Evolutionary conservation across 2,888 invertebrate genomes (phyloP), one percentile per base, ranked within the genome.

Genomic region (Dione vanillae): DNA sequence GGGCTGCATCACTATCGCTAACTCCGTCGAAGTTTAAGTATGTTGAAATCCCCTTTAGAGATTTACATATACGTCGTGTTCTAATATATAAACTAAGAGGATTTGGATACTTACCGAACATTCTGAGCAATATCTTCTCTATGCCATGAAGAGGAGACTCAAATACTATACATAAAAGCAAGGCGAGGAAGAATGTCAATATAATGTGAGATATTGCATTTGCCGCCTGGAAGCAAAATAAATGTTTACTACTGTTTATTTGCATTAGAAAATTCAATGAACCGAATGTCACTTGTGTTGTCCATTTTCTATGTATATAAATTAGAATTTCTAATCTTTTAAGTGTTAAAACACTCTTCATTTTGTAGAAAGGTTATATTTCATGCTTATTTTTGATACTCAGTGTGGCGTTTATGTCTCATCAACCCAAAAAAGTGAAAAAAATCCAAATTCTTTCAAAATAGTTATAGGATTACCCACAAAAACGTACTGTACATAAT

Each of bases 81-180:
- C 62, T 62, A 47, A 49, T 47, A 62, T 62, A 61, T 52, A 35
- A 51, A 61, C 51, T 67, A 62, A 62, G 35, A 62, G 62, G 62
- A 78, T 61, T 61, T 62, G 19, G 47, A 68, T 61, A 61, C 90
- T 84, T 78, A 92, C 93, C 90, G 80, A 94, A 91, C 78, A 87
- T 88, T 77, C 90, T 87, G 0, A 96, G 86, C n/a, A 96, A 87
- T 73, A 96, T 94, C 80, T 95, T 95, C 83, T 96, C 96, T 59
- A 96, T 91, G 3, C 95, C 95, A 76, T 96, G 95, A 77, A 96
- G 94, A 1, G 96, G 96, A 10, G 96, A 96, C 84, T 96, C 96
- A 79, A 96, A 96, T 47, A 95, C 90, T 59, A 95, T 85, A 75
- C 96, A 96, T 56, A 96, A 82, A 49, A 96, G 65, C 62, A 95